Base-by-base conservation (phyloP, 2,113 vertebrate species). In the Megalops atlanticus region DNA sequence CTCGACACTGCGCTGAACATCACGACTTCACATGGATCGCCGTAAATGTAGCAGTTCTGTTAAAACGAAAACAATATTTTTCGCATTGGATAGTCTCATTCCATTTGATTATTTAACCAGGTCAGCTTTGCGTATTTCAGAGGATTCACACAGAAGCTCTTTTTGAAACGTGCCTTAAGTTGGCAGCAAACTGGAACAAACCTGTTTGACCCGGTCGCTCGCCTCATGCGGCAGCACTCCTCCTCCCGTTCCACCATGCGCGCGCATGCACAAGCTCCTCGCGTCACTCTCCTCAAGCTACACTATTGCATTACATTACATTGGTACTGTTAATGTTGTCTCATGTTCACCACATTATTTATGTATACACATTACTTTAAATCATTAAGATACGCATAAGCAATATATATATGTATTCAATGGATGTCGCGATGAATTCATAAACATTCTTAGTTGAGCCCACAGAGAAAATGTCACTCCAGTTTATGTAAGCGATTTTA, bases 171-270 rank as follows among this genome's bases (percentile, higher is more conserved):
- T 6, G 3, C 36, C n/a, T 27, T 2, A 7, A 2, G 31, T 72
- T 31, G 58, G 78, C 40, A 52, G 77, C 71, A 80, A 86, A 88
- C 91, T 80, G 83, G 90, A 88, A 81, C 64, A 77, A 91, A 88
- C 89, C 88, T 87, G 89, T 87, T 89, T 81, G 36, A 71, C 78
- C 86, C 84, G 78, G 85, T 74, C 77, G 15, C 45, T 35, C 5
- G 41, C 69, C 43, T 79, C 64, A 11, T 41, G 43, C 76, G 47
- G 77, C 15, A 80, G 15, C 69, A 16, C 54, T 35, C 49, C 10
- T 52, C 58, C 39, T 31, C 58, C n/a, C 15, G 27, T 24, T 49
- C 10, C 16, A 47, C 21, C 35, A 49, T 73, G 40, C 70, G 79
- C n/a, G 79, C 79, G 79, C 79, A 35, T 38, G 49, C 79, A 40